Conservation (phyloP, 2,888 invertebrate genomes). For the Scaptomyza cyrtandrae region DNA sequence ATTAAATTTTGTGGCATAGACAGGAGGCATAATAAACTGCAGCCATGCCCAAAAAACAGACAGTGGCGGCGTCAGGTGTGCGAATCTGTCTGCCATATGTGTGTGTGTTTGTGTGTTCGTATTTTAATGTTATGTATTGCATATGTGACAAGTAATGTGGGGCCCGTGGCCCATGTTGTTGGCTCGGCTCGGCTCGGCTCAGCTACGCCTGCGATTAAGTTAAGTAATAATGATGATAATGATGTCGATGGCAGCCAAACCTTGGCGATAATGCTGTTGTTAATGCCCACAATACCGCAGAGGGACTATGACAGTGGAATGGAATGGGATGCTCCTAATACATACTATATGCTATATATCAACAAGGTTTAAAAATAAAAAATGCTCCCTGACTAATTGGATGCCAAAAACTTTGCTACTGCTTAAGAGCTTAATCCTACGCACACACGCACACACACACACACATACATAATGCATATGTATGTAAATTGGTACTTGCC, state of each 20-base stretch:
- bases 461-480: neutral
- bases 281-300: constrained; percentile 40
- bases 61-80: constrained; percentile 29
- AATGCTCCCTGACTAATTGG: constrained; percentile 19
- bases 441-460: constrained; percentile 1
- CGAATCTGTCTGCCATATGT: neutral
- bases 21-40: constrained; percentile 47
- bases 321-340: neutral
- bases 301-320: neutral
- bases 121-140: constrained; percentile 19
- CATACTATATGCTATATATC: neutral
- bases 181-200: constrained; percentile 1
- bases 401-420: constrained; percentile 12
- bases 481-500: neutral
- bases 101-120: constrained; percentile 9
- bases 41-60: constrained; percentile 4
- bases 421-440: constrained; percentile 24
- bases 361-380: neutral
- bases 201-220: constrained; percentile 55
- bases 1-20: constrained; percentile 73
- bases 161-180: constrained; percentile 19
- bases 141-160: constrained; percentile 52
- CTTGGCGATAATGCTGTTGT: constrained; percentile 57
- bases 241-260: constrained; percentile 36
- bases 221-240: constrained; percentile 58